Percentiles rank a stretch among this genome's conserved stretches.
These are phyloP conservation scores for Anser brachyrhynchus DNA, from an alignment of 2,113 vertebrate genomes.

Conservation along the genomic window DNA sequence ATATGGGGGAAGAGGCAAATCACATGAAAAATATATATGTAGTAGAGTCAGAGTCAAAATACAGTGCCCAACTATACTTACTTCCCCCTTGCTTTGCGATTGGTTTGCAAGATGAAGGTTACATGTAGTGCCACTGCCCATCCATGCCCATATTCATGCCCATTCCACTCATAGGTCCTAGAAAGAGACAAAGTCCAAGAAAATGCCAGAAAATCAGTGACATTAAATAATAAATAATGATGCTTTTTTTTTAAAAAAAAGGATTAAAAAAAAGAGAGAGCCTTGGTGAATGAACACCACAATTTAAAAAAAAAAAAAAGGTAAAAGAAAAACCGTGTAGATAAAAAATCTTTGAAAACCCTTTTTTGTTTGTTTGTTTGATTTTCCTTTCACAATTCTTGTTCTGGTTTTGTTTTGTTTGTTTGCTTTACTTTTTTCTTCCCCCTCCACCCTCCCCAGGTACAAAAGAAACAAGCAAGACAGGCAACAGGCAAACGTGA, in stretches of 20 bases:
- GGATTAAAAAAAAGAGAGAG: not conserved
- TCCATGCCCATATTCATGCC: slow-evolving; percentile 99
- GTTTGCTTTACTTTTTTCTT: slow-evolving; percentile 24
- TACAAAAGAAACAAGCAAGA: slow-evolving; percentile 70
- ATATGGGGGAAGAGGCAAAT: slow-evolving; percentile 72
- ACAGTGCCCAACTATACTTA: slow-evolving; percentile 87
- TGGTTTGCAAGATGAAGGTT: slow-evolving; percentile 96
- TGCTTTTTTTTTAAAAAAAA: not conserved
- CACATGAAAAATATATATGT: slow-evolving; percentile 54
- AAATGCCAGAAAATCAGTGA: slow-evolving; percentile 82
- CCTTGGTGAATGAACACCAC: slow-evolving; percentile 61
- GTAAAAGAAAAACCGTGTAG: slow-evolving; percentile 34
- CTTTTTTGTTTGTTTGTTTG: not conserved
- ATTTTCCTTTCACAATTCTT: not conserved
- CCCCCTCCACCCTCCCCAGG: not conserved
- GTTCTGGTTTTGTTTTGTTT: not conserved
- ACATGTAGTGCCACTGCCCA: slow-evolving; percentile 99
- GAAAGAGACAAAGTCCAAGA: slow-evolving; percentile 91
- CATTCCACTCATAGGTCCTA: slow-evolving; percentile 99
- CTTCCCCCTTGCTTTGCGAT: slow-evolving; percentile 97
- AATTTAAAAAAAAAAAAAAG: not conserved
- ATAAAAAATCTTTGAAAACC: slow-evolving; percentile 36
- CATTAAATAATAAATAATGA: slow-evolving; percentile 66
- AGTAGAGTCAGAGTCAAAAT: slow-evolving; percentile 73
- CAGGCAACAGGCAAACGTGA: slow-evolving; percentile 71